Evolutionary conservation across 2,797 vertebrate genomes (phyloP).

Genomic region (Phyllotis vaccarum): DNA sequence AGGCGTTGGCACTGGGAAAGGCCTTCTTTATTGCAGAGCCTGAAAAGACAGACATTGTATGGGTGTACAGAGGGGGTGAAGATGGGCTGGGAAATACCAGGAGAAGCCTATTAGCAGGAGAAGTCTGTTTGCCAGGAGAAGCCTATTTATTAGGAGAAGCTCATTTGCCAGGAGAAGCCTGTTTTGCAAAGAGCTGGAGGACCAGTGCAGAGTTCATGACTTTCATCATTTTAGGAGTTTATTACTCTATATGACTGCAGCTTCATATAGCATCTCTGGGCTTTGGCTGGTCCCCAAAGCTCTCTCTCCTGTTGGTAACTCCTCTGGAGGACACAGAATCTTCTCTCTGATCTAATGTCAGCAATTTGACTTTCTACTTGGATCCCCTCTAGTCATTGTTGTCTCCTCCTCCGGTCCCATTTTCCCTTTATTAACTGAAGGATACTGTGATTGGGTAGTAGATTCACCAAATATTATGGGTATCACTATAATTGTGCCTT

Average conservation of each 20-base stretch:
- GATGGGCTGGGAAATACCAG: neutral
- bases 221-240: neutral
- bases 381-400: neutral
- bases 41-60: neutral
- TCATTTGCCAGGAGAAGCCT: neutral
- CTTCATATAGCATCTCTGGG: neutral
- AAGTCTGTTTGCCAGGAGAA: neutral
- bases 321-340: neutral
- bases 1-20: neutral
- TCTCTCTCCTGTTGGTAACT: neutral
- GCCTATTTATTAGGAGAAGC: neutral
- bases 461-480: neutral
- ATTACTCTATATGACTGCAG: neutral
- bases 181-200: neutral
- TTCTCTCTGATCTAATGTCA: neutral
- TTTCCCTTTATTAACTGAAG: conserved; percentile 13
- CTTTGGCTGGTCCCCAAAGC: neutral
- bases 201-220: neutral
- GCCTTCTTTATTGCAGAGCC: neutral
- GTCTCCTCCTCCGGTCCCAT: neutral
- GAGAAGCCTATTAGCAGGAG: neutral
- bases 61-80: neutral
- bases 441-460: neutral
- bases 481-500: neutral
- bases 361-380: neutral